phyloP scores from a whole-genome alignment of 2,113 vertebrate genomes.

The Hydrochoerus hydrochaeris region DNA sequence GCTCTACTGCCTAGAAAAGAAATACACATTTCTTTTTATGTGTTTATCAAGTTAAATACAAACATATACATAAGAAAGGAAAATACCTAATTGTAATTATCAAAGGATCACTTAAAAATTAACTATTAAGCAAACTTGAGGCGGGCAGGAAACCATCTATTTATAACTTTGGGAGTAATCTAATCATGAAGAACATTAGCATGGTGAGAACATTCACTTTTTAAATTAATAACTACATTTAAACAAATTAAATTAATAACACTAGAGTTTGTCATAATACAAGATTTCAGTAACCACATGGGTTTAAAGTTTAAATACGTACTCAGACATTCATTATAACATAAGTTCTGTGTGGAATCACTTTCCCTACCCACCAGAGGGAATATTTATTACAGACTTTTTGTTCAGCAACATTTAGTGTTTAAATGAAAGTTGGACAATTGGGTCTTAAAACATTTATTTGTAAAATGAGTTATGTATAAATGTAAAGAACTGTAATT shows the following conservation, averaged over 20 bases:
- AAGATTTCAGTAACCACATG: conserved; percentile 49
- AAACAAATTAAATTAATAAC: conserved; percentile 71
- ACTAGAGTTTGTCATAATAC: background rate
- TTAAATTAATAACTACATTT: conserved; percentile 71
- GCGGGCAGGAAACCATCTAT: conserved; percentile 21
- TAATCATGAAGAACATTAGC: conserved; percentile 61
- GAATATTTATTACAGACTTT: conserved; percentile 83
- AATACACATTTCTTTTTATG: background rate
- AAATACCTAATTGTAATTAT: conserved; percentile 46
- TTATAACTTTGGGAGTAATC: conserved; percentile 22
- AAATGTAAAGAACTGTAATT: conserved; percentile 87
- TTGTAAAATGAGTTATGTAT: conserved; percentile 86
- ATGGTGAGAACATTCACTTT: conserved; percentile 53
- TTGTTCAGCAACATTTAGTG: conserved; percentile 67
- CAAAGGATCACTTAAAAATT: conserved; percentile 56
- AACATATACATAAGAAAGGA: conserved; percentile 25
- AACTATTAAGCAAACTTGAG: conserved; percentile 54
- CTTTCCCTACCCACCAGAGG: conserved; percentile 11
- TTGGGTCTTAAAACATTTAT: conserved; percentile 72
- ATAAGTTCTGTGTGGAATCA: conserved; percentile 37
- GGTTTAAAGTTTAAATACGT: conserved; percentile 47
- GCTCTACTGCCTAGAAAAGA: background rate
- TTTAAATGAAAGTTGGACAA: conserved; percentile 70
- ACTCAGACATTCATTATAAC: conserved; percentile 40
- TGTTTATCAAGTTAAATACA: conserved; percentile 49